Base-by-base conservation (phyloP, 2,113 vertebrate genomes). In the Hemibagrus wyckioides region DNA sequence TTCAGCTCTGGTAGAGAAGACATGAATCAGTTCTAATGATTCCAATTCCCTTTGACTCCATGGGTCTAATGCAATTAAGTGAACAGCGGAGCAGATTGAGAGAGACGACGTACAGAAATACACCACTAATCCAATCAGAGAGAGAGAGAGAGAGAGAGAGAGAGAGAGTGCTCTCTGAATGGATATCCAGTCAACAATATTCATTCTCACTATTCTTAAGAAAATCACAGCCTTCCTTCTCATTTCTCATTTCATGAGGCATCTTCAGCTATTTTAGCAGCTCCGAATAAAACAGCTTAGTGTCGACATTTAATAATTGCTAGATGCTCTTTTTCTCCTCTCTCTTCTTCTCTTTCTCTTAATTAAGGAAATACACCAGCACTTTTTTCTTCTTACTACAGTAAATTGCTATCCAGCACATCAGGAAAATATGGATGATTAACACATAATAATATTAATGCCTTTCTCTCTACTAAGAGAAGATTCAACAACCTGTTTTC, bases 21-120 rank as follows among this genome's bases (percentile, higher is more conserved):
- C 87, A 88, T 87, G 81, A 91, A 91, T 85, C 90, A 89, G 86
- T 86, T 90, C 86, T 88, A 92, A 90, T 88, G 81, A 90, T 91
- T 90, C 87, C 86, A 88, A 30, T 91, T 91, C 89, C 88, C 88
- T 90, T 91, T 67, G 86, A 93, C 93, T 93, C 86, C 48, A 89
- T 83, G 87, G 89, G 91, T 89, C 90, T 93, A 94, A 92, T 95
- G 92, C 92, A 94, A 94, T 95, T 94, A 94, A 93, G 90, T 91
- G 82, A 89, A 90, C 91, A 90, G 90, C 91, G 89, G 89, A 82
- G 54, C 71, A 85, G 67, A 54, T 90, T 86, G 88, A 86, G 85
- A 89, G 89, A 87, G 83, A 86, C 89, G 87, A 92, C 89, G 79
- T 91, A 61, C 82, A 89, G 89, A 91, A 90, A 91, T 90, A 90